phyloP scores from a whole-genome alignment of 2,113 vertebrate genomes.

The Astur gentilis region DNA sequence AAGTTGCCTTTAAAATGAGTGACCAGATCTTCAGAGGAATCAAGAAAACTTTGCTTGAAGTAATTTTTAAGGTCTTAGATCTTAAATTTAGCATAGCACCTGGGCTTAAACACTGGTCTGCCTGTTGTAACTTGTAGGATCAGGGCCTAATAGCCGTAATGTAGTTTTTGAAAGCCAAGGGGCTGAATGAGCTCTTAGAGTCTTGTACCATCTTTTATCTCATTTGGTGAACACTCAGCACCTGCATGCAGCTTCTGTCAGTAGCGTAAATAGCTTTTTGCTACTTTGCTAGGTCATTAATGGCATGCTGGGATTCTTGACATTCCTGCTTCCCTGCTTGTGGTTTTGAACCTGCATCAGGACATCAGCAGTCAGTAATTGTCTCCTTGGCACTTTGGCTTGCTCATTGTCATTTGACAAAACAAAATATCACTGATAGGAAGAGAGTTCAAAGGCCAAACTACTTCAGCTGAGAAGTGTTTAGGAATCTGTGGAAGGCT shows the following conservation, averaged over 20 bases:
- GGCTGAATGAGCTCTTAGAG: conserved; percentile 28
- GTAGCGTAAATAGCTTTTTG: conserved; percentile 47
- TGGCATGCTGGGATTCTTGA: conserved; percentile 68
- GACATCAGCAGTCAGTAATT: conserved; percentile 54
- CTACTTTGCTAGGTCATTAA: conserved; percentile 65
- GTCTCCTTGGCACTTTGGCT: conserved; percentile 50
- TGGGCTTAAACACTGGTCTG: not conserved
- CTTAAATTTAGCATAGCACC: not conserved
- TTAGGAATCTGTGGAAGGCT: conserved; percentile 38
- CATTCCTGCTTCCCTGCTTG: conserved; percentile 57
- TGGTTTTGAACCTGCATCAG: conserved; percentile 50
- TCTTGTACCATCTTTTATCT: conserved; percentile 56
- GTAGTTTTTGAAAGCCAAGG: conserved; percentile 44
- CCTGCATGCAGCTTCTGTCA: conserved; percentile 68
- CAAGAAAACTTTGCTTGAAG: conserved; percentile 20
- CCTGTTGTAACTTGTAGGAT: conserved; percentile 36
- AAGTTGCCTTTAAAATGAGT: conserved; percentile 1
- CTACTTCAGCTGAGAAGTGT: conserved; percentile 60
- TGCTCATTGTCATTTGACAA: conserved; percentile 58
- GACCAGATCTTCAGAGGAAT: conserved; percentile 38
- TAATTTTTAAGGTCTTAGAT: conserved; percentile 3
- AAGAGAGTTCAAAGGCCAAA: conserved; percentile 73
- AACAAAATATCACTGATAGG: conserved; percentile 52
- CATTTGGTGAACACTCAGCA: conserved; percentile 65
- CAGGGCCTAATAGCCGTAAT: not conserved